A percentile compares a stretch with the other conserved stretches of the same genome.
Conservation (phyloP, 2,888 invertebrate genomes). For the Teleogryllus oceanicus region DNA sequence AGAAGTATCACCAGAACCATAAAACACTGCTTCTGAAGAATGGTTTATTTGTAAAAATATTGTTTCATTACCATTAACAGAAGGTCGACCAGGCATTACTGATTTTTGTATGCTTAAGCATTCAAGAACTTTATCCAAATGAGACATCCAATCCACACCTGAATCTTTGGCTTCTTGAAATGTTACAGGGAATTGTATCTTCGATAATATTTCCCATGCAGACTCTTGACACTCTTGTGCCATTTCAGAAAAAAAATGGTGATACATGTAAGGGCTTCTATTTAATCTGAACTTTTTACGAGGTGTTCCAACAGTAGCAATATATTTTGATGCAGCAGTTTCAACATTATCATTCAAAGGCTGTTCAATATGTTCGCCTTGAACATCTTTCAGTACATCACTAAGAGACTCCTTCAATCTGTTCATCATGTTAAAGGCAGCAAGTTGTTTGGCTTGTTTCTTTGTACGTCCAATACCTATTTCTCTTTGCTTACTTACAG, state of each 20-base stretch:
- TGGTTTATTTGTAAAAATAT: background rate
- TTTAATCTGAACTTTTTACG: background rate
- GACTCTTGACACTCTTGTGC: background rate
- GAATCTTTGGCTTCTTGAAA: background rate
- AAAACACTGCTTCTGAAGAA: background rate
- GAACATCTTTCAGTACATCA: constrained; percentile 22
- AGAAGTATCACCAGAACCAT: background rate
- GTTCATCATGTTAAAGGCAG: constrained; percentile 49
- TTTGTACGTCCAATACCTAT: constrained; percentile 58
- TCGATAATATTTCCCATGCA: background rate
- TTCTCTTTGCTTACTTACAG: constrained; percentile 25
- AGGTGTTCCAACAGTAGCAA: background rate
- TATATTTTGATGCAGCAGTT: background rate
- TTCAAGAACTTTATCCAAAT: too few species aligned
- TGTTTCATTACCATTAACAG: too few species aligned
- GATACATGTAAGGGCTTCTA: background rate
- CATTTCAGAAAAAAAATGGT: background rate
- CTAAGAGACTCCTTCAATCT: constrained; percentile 23
- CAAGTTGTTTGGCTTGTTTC: constrained; percentile 62
- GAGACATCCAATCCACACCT: background rate
- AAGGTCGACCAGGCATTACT: too few species aligned
- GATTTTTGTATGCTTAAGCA: too few species aligned
- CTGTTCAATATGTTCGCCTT: background rate
- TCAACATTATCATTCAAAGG: background rate
- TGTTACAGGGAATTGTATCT: background rate